phyloP scores from a whole-genome alignment of 2,888 invertebrate species.

The Sarcophaga subvicina region DNA sequence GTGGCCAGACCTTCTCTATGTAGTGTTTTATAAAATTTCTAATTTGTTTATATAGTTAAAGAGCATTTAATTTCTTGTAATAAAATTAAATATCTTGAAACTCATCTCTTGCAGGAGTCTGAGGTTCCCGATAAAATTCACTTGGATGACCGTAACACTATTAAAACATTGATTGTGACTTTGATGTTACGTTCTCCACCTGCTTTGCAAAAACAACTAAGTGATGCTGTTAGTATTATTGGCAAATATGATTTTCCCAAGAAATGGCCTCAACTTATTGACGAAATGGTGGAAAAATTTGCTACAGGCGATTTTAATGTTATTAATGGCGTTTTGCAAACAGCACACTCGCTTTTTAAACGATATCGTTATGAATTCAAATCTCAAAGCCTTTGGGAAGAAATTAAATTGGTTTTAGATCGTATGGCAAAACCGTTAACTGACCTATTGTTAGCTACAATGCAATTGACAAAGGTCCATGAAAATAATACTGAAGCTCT shows the following conservation, averaged over 20 bases:
- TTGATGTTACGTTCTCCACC: constrained; percentile 96
- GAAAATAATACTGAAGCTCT: constrained; percentile 90
- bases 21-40: too few species aligned
- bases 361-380: constrained; percentile 98
- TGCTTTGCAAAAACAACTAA: constrained; percentile 95
- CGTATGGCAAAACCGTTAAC: constrained; percentile 97
- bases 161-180: constrained; percentile 93
- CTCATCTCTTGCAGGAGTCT: constrained; percentile 83
- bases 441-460: constrained; percentile 94
- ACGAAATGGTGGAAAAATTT: constrained; percentile 97
- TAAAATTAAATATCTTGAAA: background rate
- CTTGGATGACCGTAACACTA: constrained; percentile 88
- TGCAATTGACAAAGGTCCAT: constrained; percentile 90
- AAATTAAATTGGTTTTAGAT: constrained; percentile 97
- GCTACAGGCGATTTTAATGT: constrained; percentile 95
- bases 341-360: constrained; percentile 98
- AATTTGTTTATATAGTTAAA: too few species aligned
- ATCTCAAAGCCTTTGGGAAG: constrained; percentile 96
- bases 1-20: too few species aligned
- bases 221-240: constrained; percentile 97
- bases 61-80: too few species aligned
- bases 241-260: constrained; percentile 98
- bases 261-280: constrained; percentile 96
- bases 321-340: constrained; percentile 96
- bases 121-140: constrained; percentile 91